Evolutionary conservation across 2,113 vertebrate species (phyloP).

Genomic region (Larimichthys crocea): DNA sequence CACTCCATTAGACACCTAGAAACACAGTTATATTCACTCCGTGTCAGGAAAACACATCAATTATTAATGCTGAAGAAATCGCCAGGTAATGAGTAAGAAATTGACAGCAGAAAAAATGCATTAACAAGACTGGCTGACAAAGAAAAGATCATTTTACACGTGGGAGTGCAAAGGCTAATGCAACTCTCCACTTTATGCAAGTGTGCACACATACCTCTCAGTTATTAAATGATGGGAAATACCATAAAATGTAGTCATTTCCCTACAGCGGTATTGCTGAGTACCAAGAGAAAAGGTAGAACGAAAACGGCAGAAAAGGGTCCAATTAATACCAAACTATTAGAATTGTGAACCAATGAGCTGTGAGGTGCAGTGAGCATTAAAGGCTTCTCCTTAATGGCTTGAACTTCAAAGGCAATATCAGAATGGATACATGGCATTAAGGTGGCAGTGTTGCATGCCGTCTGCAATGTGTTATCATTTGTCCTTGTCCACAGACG

Average conservation of each 20-base stretch:
- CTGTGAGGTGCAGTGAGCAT: slow-evolving; percentile 86
- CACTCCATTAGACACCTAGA: slow-evolving; percentile 55
- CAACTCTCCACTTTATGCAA: slow-evolving; percentile 60
- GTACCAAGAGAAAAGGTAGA: slow-evolving; percentile 53
- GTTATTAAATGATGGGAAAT: slow-evolving; percentile 84
- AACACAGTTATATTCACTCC: slow-evolving; percentile 19
- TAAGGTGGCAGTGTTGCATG: slow-evolving; percentile 92
- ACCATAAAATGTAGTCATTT: slow-evolving; percentile 80
- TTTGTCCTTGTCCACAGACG: slow-evolving; percentile 93
- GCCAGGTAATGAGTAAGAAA: slow-evolving; percentile 51
- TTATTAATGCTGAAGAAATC: slow-evolving; percentile 56
- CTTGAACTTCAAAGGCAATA: slow-evolving; percentile 89
- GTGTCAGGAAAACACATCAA: slow-evolving; percentile 51
- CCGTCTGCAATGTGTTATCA: slow-evolving; percentile 87
- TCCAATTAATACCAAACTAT: slow-evolving; percentile 92
- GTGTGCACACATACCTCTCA: slow-evolving; percentile 60
- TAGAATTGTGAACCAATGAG: slow-evolving; percentile 92
- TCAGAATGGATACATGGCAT: slow-evolving; percentile 93
- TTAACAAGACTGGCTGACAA: slow-evolving; percentile 59
- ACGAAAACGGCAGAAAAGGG: slow-evolving; percentile 66
- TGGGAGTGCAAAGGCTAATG: slow-evolving; percentile 64
- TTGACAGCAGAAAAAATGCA: slow-evolving; percentile 56
- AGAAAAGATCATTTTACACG: slow-evolving; percentile 64
- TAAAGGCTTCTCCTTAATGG: slow-evolving; percentile 90
- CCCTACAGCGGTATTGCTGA: slow-evolving; percentile 78